Conservation (phyloP, 2,888 invertebrate genomes). For the Platycheirus rosarum region DNA sequence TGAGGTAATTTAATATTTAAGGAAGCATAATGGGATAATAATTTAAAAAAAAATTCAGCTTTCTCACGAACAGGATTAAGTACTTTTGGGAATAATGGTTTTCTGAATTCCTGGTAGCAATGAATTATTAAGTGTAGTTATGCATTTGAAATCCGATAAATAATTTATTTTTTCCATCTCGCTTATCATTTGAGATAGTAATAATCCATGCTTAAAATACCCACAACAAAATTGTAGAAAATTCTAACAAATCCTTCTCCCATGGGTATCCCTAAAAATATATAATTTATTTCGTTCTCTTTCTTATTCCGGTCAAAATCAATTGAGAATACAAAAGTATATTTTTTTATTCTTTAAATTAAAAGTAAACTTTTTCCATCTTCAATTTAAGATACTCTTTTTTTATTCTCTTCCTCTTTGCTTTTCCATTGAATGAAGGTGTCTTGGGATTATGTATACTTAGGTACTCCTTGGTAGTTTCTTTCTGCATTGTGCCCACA, state of each 20-base stretch:
- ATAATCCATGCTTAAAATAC: background rate
- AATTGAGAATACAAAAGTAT: conserved; percentile 47
- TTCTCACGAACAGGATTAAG: no score
- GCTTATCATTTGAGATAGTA: no score
- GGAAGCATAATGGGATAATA: no score
- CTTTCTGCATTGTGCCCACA: conserved; percentile 6
- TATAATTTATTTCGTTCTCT: conserved; percentile 5
- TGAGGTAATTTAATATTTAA: no score
- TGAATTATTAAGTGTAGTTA: background rate
- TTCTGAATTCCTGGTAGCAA: no score
- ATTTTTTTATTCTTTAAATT: conserved; percentile 57
- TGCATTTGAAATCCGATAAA: background rate
- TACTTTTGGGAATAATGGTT: no score
- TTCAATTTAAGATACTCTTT: conserved; percentile 14
- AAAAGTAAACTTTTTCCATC: conserved; percentile 60
- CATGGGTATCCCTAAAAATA: conserved; percentile 25
- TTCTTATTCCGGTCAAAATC: conserved; percentile 4
- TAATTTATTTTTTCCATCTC: background rate
- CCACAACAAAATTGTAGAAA: background rate
- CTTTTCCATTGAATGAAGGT: conserved; percentile 8
- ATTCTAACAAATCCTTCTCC: conserved; percentile 1
- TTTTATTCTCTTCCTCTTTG: background rate
- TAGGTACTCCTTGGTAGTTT: conserved; percentile 3
- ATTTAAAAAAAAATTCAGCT: no score
- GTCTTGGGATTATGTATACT: conserved; percentile 41